Base-by-base conservation (phyloP, 1,140 invertebrate species). In the Drosophila tsacasi region DNA sequence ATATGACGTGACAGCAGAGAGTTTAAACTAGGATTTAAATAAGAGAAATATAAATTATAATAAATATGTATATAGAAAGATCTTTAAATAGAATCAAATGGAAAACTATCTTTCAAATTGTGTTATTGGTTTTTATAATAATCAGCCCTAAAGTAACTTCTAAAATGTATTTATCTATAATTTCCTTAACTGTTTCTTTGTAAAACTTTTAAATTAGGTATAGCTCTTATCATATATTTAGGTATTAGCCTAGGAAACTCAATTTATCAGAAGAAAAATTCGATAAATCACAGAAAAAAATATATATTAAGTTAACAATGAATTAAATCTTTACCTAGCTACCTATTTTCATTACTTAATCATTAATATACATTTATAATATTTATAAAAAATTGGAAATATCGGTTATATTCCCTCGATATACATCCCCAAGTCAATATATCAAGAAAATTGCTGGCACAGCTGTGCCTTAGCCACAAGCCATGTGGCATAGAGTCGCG, bases 401-500 rank as follows among this genome's bases (percentile, higher is more conserved):
- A 57, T 23, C 5, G 15, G 2, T 6, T 25, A n/a, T n/a, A 25
- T 12, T 23, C 35, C 19, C 54, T 7, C 21, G 35, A 25, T 54
- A 35, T 9, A 21, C 49, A 61, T 30, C 13, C 17, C 58, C 35
- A 23, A 54, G 68, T 71, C 79, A 68, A 81, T 84, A 77, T 44
- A 66, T 66, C 59, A 62, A 19, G 63, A 17, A 44, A 44, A 44
- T 62, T 44, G 30, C 39, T 63, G 58, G 63, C 58, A 63, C 63
- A 66, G 63, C 63, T 66, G 54, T 66, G 58, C 39, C 58, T 15
- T 27, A 44, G 23, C 54, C 63, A 72, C 64, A 62, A 69, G 47
- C 72, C 57, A 44, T 21, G 35, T 57, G 35, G 35, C 15, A 5
- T 9, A 13, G 7, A 23, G 10, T 55, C 19, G 52, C 30, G 32